These are phyloP conservation scores for Tridacna crocea DNA, from an alignment of 2,888 invertebrate genomes.

Conservation along the genomic window DNA sequence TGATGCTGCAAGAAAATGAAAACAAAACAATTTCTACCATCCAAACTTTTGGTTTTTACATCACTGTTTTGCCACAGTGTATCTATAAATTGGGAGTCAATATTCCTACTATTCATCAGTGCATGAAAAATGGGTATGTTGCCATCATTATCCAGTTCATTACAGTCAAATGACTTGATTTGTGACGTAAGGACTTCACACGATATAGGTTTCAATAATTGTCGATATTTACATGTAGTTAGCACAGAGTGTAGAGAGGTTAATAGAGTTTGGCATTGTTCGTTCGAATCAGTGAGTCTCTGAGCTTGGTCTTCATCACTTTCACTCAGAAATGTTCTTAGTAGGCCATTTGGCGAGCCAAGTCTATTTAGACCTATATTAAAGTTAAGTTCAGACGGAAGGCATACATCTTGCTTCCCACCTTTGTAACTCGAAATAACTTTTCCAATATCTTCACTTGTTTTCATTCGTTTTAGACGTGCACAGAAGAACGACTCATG, in stretches of 20 bases:
- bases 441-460: no score
- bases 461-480: no score
- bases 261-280: no score
- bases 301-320: no score
- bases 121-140: neutral
- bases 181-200: neutral
- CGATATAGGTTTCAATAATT: no score
- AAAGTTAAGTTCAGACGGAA: no score
- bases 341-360: no score
- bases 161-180: neutral
- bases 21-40: neutral
- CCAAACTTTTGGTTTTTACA: neutral
- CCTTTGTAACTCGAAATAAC: no score
- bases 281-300: no score
- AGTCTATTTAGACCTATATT: no score
- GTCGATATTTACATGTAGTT: neutral
- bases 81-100: neutral
- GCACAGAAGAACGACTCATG: neutral
- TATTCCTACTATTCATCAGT: neutral
- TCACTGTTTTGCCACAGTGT: neutral
- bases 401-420: no score
- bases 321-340: no score
- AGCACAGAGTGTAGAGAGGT: neutral
- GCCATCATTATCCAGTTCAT: neutral
- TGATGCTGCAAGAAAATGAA: conserved; percentile 5